Evolutionary conservation across 2,113 vertebrate species (phyloP).

Genomic region (Dicrurus megarhynchus): DNA sequence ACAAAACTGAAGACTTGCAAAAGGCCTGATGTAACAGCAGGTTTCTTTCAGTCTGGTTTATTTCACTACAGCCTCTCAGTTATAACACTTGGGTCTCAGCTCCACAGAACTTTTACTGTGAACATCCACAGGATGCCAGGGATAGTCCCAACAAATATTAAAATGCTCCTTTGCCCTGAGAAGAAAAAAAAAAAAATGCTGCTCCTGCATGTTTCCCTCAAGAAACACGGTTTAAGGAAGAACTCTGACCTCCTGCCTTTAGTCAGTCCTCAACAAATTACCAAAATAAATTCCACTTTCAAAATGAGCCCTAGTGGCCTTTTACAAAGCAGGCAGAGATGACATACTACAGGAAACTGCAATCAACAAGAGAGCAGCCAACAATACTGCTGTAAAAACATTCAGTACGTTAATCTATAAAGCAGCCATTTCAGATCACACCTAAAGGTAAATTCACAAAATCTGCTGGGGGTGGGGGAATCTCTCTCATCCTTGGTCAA

Average conservation of each 20-base stretch:
- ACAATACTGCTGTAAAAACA: neutral
- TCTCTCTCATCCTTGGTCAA: neutral
- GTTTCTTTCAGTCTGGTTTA: neutral
- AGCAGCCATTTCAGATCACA: neutral
- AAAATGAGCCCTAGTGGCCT: neutral
- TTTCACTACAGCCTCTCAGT: neutral
- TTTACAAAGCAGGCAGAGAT: neutral
- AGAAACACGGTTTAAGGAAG: neutral
- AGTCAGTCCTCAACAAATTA: neutral
- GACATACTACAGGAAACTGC: neutral
- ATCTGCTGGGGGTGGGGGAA: fast-evolving
- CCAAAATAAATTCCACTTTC: neutral
- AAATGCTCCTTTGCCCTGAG: neutral
- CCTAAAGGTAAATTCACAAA: neutral
- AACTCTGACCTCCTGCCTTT: neutral
- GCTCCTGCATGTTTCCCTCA: neutral
- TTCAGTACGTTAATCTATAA: fast-evolving
- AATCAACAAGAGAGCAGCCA: neutral
- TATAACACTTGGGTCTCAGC: neutral
- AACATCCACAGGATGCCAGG: neutral
- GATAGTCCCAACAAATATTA: neutral
- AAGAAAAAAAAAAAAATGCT: neutral
- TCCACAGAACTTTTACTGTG: neutral
- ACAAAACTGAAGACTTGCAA: neutral
- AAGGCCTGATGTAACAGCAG: neutral